These are phyloP conservation scores for Pelecanus crispus DNA, from an alignment of 2,113 vertebrate species.

Conservation along the genomic window DNA sequence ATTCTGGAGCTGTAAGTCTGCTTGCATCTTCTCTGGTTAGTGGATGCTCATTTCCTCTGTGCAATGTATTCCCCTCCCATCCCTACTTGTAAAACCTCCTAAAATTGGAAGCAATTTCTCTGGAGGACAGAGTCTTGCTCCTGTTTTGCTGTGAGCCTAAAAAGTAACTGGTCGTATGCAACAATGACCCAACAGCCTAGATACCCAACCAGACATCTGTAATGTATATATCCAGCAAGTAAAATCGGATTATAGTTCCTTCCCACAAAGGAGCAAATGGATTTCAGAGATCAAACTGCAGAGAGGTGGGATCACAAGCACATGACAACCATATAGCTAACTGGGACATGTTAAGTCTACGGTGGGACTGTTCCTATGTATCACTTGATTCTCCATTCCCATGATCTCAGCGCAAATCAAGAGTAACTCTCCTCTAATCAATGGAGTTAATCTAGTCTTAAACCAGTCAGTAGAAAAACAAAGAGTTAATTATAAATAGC, in stretches of 20 bases:
- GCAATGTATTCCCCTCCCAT: neutral
- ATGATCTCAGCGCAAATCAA: neutral
- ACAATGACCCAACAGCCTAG: neutral
- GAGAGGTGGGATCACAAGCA: too few relatives aligned
- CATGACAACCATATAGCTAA: neutral
- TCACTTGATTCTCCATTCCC: neutral
- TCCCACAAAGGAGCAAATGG: neutral
- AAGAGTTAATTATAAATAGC: neutral
- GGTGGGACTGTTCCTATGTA: neutral
- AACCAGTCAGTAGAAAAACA: neutral
- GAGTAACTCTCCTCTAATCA: neutral
- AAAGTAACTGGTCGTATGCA: neutral
- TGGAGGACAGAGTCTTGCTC: neutral
- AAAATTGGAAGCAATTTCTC: neutral
- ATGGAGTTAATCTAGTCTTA: neutral
- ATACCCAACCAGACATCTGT: neutral
- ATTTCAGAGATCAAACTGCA: neutral
- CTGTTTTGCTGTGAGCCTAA: neutral
- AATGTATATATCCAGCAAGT: neutral
- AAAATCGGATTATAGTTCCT: neutral
- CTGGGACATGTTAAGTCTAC: neutral
- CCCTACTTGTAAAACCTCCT: neutral
- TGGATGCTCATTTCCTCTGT: neutral
- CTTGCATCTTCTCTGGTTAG: neutral
- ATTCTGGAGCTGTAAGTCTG: neutral